Percentiles rank a stretch among this genome's conserved stretches.
Conservation (phyloP, 2,797 vertebrate species). For the Hippoglossus hippoglossus region DNA sequence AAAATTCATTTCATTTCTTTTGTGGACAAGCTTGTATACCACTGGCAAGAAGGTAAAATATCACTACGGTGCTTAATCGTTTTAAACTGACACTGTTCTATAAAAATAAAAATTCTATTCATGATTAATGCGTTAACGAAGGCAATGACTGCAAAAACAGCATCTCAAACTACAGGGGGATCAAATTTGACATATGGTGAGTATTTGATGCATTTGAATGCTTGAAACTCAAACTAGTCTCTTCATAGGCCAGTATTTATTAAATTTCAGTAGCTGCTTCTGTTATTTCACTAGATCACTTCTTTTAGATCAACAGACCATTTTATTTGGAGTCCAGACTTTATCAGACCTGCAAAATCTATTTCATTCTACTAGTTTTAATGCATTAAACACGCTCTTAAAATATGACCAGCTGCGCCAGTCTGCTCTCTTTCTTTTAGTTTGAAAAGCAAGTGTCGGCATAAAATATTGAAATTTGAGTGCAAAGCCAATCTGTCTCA, state of each 20-base stretch:
- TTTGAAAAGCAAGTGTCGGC: constrained; percentile 31
- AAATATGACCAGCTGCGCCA: constrained; percentile 11
- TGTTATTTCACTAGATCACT: constrained; percentile 12
- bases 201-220: too few relatives aligned
- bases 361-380: constrained; percentile 3
- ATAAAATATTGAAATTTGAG: constrained; percentile 45
- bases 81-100: neutral
- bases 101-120: neutral
- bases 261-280: neutral
- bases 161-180: neutral
- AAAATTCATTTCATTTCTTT: neutral
- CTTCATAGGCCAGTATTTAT: constrained; percentile 3
- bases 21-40: neutral
- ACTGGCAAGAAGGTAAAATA: neutral
- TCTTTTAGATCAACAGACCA: neutral
- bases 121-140: constrained; percentile 18
- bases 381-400: constrained; percentile 9
- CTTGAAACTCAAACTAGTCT: neutral
- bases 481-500: constrained; percentile 34
- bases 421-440: constrained; percentile 9
- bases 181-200: neutral
- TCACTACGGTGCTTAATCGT: neutral
- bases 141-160: neutral
- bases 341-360: constrained; percentile 13
- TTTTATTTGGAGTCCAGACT: constrained; percentile 19